Evolutionary conservation across 1,140 invertebrate genomes (phyloP).

Genomic region (Drusus annulatus): DNA sequence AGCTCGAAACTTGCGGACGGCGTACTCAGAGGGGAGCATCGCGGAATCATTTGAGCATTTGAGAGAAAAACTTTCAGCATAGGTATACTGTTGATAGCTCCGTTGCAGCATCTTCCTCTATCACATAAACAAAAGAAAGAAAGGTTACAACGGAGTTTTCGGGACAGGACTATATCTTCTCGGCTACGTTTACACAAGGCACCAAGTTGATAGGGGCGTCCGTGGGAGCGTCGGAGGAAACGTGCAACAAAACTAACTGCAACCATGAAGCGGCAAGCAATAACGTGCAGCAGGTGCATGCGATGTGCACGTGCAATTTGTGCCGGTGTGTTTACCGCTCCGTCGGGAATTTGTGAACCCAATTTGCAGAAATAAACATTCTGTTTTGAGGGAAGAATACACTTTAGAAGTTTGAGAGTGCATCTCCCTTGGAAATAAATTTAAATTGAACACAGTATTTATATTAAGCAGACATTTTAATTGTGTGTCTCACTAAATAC

Average conservation of each 20-base stretch:
- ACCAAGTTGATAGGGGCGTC: background rate
- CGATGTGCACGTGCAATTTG: background rate
- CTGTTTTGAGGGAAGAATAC: background rate
- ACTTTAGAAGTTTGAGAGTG: background rate
- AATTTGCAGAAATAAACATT: slow-evolving; percentile 20
- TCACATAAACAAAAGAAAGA: no score
- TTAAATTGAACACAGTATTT: no score
- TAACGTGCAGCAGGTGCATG: no score
- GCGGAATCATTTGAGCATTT: slow-evolving; percentile 53
- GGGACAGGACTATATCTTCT: no score
- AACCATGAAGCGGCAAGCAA: background rate
- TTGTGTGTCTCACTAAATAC: no score
- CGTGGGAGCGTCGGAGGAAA: background rate
- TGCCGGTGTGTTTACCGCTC: slow-evolving; percentile 28
- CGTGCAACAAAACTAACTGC: background rate
- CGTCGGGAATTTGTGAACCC: slow-evolving; percentile 9
- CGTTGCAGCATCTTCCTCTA: no score
- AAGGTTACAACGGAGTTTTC: no score
- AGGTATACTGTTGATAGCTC: background rate
- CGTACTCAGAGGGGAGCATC: slow-evolving; percentile 31
- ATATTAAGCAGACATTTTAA: no score
- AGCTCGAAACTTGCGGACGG: slow-evolving; percentile 2
- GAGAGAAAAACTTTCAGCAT: slow-evolving; percentile 50
- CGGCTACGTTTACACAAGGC: background rate
- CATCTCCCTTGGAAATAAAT: background rate